phyloP scores from a whole-genome alignment of 1,140 invertebrate genomes.

The Alviniconcha marisindica region DNA sequence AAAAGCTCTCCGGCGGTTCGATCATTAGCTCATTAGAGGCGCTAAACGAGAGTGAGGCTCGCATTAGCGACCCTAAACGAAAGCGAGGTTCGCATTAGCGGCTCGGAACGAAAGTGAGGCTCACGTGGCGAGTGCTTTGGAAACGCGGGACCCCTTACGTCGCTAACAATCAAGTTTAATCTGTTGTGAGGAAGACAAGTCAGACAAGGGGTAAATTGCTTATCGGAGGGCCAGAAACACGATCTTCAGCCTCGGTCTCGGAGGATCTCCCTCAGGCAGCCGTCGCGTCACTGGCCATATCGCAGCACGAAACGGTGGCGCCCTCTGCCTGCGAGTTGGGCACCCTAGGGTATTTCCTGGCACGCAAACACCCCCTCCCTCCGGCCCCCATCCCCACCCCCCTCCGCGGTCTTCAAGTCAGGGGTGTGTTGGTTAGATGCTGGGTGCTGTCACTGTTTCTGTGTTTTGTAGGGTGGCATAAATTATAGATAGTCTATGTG shows the following conservation, averaged over 20 bases:
- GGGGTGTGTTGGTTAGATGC: no score
- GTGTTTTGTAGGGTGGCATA: no score
- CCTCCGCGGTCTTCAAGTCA: no score
- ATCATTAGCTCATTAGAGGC: no score
- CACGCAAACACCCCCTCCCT: no score
- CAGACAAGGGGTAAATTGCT: conserved; percentile 21
- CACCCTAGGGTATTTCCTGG: no score
- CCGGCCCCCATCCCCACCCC: no score
- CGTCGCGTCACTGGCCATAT: not conserved
- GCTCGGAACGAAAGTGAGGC: conserved; percentile 3
- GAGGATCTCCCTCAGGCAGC: not conserved
- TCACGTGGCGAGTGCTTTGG: not conserved
- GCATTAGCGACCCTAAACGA: not conserved
- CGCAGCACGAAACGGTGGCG: not conserved
- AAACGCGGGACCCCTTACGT: conserved; percentile 9
- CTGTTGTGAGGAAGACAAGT: not conserved
- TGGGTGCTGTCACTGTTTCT: no score
- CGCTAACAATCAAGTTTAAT: conserved; percentile 11
- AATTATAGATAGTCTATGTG: no score
- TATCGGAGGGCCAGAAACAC: not conserved
- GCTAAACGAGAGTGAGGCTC: no score
- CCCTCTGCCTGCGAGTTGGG: no score
- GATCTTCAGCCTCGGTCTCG: not conserved
- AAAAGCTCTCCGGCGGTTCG: no score
- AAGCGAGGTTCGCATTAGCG: not conserved